Base-by-base conservation (phyloP, 2,888 invertebrate species). In the Drosophila yooni region DNA sequence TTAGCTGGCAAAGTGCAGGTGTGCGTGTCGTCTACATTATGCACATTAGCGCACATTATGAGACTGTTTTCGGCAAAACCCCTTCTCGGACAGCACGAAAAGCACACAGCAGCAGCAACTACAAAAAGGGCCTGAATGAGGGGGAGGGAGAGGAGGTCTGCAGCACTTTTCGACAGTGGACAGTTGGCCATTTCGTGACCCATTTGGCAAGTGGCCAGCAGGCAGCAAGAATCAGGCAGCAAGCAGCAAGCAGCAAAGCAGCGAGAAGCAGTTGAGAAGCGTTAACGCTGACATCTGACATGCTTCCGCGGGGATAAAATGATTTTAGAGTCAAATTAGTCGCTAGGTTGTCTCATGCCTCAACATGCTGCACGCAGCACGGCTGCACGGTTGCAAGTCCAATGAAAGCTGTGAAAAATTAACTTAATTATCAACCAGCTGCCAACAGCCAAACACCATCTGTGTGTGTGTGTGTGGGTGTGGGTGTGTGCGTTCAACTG, bases 11-110 rank as follows among this genome's bases (percentile, higher is more conserved):
- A 21, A 75, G 71, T 75, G 80, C 83, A 74, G 64, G 89, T 85
- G 72, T 83, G 88, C 84, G 90, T 89, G 90, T 79, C 83, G 87
- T 70, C 82, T 79, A 77, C 87, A 89, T 85, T 90, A 90, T 86
- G 89, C 89, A 90, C 89, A 90, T 86, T 86, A 86, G 85, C 91
- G 89, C 85, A 87, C 91, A 86, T 86, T 86, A 86, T 90, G 88
- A 87, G 77, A 81, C 72, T 83, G 81, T 83, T 66, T 57, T 57
- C 43, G 67, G 73, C 72, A 73, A 74, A 25, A 25, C 46, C 72
- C 79, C 67, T 74, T 74, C 53, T 52, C n/a, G 27, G 27, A 38
- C 40, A 18, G 33, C 61, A 34, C 36, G 36, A 64, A 15, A 31
- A 36, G 43, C 60, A 60, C 64, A 64, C 58, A 52, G 21, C 60